A percentile compares a stretch with the other conserved stretches of the same genome.
These are phyloP conservation scores for Acanthopleura granulata DNA, from an alignment of 2,888 invertebrate genomes.

Conservation along the genomic window DNA sequence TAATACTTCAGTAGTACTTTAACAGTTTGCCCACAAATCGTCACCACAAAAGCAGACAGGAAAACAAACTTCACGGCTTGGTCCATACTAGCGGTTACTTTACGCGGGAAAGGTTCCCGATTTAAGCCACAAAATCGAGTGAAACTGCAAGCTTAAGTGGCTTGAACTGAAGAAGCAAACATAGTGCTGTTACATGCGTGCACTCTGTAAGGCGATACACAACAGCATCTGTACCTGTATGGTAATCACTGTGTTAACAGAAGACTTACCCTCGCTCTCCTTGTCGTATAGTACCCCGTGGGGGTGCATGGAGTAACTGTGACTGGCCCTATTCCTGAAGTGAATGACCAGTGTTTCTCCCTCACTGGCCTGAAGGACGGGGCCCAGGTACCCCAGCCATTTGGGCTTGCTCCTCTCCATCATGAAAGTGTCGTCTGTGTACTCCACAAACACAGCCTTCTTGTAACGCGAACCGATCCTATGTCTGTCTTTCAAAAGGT, in stretches of 20 bases:
- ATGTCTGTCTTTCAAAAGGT: slow-evolving; percentile 26
- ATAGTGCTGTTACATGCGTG: no score
- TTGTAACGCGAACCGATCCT: slow-evolving; percentile 41
- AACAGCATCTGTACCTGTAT: background rate
- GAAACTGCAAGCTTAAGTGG: no score
- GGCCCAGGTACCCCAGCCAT: slow-evolving; percentile 46
- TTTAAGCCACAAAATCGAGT: no score
- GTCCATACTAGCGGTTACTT: no score
- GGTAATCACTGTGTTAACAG: no score
- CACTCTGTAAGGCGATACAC: background rate
- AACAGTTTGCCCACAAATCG: no score
- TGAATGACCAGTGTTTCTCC: slow-evolving; percentile 45
- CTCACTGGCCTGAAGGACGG: slow-evolving; percentile 53
- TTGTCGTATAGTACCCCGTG: slow-evolving; percentile 48
- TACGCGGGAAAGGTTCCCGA: no score
- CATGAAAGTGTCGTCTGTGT: slow-evolving; percentile 35
- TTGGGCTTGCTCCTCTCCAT: slow-evolving; percentile 32
- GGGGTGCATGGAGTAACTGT: slow-evolving; percentile 44
- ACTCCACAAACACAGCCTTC: slow-evolving; percentile 41
- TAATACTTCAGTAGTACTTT: no score
- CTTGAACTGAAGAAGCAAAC: no score
- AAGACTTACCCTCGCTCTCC: slow-evolving; percentile 38
- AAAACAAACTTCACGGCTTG: no score
- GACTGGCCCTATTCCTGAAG: slow-evolving; percentile 43
- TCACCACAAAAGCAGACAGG: no score